phyloP scores from a whole-genome alignment of 2,888 invertebrate species.

The Metallyticus violacea region DNA sequence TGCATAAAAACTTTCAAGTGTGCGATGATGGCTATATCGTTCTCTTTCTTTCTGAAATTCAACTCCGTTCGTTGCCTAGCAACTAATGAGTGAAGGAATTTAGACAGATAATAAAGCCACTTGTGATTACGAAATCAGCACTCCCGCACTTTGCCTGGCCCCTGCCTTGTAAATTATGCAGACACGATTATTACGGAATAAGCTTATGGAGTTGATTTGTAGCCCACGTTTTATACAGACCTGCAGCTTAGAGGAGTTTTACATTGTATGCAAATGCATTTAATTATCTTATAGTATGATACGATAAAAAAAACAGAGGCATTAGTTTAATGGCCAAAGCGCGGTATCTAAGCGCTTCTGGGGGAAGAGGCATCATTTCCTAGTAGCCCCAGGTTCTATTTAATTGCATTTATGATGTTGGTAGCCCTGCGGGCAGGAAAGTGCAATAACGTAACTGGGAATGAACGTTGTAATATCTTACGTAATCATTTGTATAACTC shows the following conservation, averaged over 20 bases:
- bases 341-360: not conserved
- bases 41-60: too few relatives aligned
- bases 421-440: not conserved
- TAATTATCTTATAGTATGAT: conserved; percentile 7
- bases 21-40: too few relatives aligned
- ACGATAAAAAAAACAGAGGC: not conserved
- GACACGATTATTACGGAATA: not conserved
- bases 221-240: not conserved
- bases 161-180: not conserved
- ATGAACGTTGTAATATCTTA: not conserved
- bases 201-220: not conserved
- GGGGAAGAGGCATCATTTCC: not conserved
- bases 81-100: not conserved
- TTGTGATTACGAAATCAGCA: too few relatives aligned
- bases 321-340: not conserved
- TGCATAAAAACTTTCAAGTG: too few relatives aligned
- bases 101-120: not conserved
- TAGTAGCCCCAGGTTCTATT: not conserved
- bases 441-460: not conserved
- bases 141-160: too few relatives aligned
- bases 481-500: not conserved
- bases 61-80: too few relatives aligned
- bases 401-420: not conserved
- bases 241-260: not conserved
- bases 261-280: conserved; percentile 11